Evolutionary conservation across 37 sponge, comb jelly and placozoan species (phyloP).

Genomic region (Ephydatia muelleri): DNA sequence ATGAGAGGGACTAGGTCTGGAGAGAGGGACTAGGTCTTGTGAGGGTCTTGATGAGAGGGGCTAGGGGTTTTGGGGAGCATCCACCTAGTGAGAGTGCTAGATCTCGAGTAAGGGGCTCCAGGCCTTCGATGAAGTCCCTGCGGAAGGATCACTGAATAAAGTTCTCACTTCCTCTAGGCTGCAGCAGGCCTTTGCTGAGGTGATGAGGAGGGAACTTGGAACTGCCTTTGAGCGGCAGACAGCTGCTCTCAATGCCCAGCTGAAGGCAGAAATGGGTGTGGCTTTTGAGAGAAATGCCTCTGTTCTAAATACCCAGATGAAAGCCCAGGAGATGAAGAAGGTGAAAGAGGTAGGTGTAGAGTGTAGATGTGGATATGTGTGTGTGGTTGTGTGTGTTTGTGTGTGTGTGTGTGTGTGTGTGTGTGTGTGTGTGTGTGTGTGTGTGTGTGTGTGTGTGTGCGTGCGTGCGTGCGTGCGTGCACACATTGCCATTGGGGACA

Average conservation of each 20-base stretch:
- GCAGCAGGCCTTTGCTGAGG: not conserved
- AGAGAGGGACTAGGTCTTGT: no score
- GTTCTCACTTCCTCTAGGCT: not conserved
- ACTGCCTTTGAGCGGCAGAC: conserved; percentile 22
- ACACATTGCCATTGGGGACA: no score
- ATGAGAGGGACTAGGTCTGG: no score
- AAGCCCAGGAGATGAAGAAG: conserved; percentile 1
- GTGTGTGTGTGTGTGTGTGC: no score
- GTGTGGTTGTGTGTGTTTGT: not conserved
- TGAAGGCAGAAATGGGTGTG: conserved; percentile 30
- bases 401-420: not conserved
- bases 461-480: no score
- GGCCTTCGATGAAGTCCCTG: no score
- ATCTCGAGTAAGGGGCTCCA: no score
- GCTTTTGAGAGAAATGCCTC: conserved; percentile 23
- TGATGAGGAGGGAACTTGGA: conserved; percentile 10
- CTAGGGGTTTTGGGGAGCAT: no score
- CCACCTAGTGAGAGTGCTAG: no score
- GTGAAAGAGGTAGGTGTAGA: conserved; percentile 5
- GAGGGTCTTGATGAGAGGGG: no score
- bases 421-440: no score
- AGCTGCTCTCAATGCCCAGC: not conserved
- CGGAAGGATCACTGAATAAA: no score
- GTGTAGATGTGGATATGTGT: not conserved
- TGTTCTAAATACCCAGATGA: not conserved